Percentiles rank a stretch among this genome's conserved stretches.
Evolutionary conservation across 2,113 vertebrate species (phyloP).

Genomic region (Lophius piscatorius): DNA sequence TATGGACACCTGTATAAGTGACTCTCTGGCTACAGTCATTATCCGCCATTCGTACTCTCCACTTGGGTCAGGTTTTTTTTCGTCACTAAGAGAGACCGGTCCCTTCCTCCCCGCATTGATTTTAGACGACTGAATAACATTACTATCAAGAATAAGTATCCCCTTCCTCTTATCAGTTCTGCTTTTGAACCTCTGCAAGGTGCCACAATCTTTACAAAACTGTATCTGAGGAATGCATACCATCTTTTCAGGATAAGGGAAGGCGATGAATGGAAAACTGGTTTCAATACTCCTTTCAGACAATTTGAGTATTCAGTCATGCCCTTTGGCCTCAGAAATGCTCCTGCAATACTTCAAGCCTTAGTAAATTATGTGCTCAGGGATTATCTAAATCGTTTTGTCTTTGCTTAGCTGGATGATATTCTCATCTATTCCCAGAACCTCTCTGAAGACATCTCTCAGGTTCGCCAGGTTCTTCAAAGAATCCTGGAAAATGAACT

Average conservation of each 20-base stretch:
- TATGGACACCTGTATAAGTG: background rate
- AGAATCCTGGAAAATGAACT: too few relatives aligned
- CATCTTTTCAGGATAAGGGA: background rate
- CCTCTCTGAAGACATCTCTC: too few relatives aligned
- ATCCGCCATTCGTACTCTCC: background rate
- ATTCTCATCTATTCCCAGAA: background rate
- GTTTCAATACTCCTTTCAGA: background rate
- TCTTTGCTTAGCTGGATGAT: background rate
- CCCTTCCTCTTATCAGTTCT: background rate
- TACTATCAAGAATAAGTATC: background rate
- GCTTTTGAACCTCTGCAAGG: background rate
- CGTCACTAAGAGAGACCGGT: background rate
- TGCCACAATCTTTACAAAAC: background rate
- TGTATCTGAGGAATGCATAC: background rate
- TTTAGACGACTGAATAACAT: background rate
- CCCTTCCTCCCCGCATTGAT: background rate
- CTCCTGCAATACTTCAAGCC: too few relatives aligned
- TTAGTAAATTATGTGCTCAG: too few relatives aligned
- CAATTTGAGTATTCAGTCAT: background rate
- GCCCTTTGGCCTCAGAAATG: background rate
- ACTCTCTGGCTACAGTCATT: background rate
- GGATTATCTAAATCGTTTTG: background rate
- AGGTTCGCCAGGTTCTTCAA: too few relatives aligned
- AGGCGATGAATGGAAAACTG: background rate
- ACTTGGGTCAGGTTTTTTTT: background rate